Conservation (phyloP, 2,888 invertebrate genomes). For the Zygothrica quintamaculata region DNA sequence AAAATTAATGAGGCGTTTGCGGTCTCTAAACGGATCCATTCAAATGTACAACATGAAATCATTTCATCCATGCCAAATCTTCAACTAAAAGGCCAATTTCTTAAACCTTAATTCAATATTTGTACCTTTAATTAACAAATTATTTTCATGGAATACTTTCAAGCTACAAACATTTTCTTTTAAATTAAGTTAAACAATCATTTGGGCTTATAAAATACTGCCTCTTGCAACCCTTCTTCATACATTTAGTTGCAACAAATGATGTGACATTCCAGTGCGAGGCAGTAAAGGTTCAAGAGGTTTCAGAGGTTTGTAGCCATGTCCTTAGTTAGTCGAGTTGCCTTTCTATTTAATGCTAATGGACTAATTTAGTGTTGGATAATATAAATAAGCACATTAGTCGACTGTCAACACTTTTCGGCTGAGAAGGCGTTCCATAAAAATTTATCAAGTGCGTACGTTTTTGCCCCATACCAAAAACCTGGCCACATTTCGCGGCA, state of each 20-base stretch:
- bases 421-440: constrained; percentile 36
- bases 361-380: constrained; percentile 44
- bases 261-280: too few relatives aligned
- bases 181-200: neutral
- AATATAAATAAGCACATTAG: constrained; percentile 55
- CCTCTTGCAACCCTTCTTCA: too few relatives aligned
- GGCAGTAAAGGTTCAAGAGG: too few relatives aligned
- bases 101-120: too few relatives aligned
- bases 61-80: neutral
- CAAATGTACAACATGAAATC: neutral
- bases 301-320: neutral
- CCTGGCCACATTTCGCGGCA: constrained; percentile 68
- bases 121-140: too few relatives aligned
- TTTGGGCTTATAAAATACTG: too few relatives aligned
- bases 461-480: constrained; percentile 8
- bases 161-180: neutral
- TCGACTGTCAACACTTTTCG: constrained; percentile 67
- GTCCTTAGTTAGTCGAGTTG: constrained; percentile 29
- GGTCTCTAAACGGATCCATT: neutral
- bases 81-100: too few relatives aligned
- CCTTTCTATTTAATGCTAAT: constrained; percentile 39
- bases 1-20: constrained; percentile 32
- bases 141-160: too few relatives aligned
- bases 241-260: neutral
- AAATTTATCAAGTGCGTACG: constrained; percentile 58